Percentiles rank a stretch among this genome's conserved stretches.
phyloP scores from a whole-genome alignment of 2,797 vertebrate genomes.

The Spinibarbus caldwelli region DNA sequence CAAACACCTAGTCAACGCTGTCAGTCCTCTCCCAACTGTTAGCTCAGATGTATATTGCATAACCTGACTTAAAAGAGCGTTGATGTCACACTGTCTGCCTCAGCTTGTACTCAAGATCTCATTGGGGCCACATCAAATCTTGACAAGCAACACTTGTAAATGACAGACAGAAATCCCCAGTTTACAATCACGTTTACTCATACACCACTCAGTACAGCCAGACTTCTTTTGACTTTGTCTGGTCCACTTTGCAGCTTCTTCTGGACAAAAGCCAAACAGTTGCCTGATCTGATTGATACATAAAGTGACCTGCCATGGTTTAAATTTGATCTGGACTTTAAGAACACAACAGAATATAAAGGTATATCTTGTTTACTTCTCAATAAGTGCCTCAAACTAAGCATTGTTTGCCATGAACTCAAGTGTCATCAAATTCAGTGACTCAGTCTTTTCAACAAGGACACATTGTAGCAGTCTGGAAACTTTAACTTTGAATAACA shows the following conservation, averaged over 20 bases:
- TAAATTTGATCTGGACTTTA: background rate
- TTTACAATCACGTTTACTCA: background rate
- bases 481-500: too few species aligned
- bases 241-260: background rate
- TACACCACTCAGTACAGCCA: background rate
- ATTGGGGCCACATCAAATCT: background rate
- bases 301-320: background rate
- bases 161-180: background rate
- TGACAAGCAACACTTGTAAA: background rate
- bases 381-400: background rate
- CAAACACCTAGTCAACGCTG: background rate
- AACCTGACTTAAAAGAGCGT: background rate
- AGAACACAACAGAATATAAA: background rate
- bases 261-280: background rate
- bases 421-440: background rate
- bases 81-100: slow-evolving; percentile 1
- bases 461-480: background rate
- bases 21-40: background rate
- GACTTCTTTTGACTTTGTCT: background rate
- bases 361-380: background rate
- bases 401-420: background rate
- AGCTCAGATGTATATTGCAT: background rate
- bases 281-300: background rate
- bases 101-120: background rate
- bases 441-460: background rate